Conservation (phyloP, 2,113 vertebrate genomes). For the Potamarius usumacintae region DNA sequence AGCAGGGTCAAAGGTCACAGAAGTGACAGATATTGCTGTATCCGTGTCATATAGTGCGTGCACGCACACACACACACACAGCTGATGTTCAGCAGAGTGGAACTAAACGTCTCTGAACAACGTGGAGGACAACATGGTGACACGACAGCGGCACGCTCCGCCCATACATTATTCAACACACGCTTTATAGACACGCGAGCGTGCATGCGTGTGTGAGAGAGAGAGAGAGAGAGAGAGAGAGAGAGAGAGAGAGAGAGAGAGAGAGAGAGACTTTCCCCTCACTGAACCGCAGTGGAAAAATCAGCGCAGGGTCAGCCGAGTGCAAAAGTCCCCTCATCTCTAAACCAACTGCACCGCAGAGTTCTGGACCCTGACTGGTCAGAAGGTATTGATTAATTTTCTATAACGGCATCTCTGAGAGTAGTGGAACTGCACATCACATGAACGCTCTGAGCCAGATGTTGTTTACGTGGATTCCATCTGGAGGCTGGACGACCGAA, state of each 20-base stretch:
- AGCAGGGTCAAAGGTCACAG: not conserved
- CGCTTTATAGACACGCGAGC: not conserved
- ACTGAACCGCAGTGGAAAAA: constrained; percentile 3
- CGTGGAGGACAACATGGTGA: not conserved
- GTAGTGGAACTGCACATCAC: not conserved
- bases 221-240: not conserved
- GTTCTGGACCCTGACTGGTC: not conserved
- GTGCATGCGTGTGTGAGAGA: not conserved
- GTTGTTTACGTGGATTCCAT: constrained; percentile 17
- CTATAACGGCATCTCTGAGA: not conserved
- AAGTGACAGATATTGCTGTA: not conserved
- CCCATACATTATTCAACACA: constrained; percentile 17
- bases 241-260: not conserved
- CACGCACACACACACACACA: not conserved
- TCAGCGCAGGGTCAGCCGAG: not conserved
- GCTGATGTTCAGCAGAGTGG: not conserved
- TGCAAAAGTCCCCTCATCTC: not conserved
- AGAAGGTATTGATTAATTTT: not conserved
- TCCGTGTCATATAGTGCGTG: not conserved
- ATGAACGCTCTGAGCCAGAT: not conserved
- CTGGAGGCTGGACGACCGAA: not conserved
- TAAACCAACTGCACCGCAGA: not conserved
- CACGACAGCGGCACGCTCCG: not conserved
- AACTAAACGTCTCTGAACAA: not conserved
- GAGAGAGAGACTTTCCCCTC: not conserved